phyloP scores from a whole-genome alignment of 2,113 vertebrate genomes.

The Marmota flaviventris region DNA sequence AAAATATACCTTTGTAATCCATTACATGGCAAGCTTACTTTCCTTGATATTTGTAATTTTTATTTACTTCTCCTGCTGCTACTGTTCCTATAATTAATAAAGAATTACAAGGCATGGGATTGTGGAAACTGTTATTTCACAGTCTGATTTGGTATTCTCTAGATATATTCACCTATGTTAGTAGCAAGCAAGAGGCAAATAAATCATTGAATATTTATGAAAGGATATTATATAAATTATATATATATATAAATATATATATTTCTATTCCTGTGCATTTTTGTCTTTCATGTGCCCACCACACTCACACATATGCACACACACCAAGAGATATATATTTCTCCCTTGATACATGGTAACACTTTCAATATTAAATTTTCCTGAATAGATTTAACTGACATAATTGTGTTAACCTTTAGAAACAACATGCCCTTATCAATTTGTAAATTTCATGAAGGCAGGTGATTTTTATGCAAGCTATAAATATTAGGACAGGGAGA shows the following conservation, averaged over 20 bases:
- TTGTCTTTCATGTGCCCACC: neutral
- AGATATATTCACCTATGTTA: neutral
- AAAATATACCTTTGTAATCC: neutral
- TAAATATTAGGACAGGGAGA: conserved; percentile 27
- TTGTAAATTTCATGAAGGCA: conserved; percentile 34
- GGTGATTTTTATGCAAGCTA: neutral
- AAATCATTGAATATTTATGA: neutral
- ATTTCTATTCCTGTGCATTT: neutral
- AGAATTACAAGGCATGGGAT: neutral
- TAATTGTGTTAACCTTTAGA: conserved; percentile 38
- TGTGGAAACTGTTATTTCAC: neutral
- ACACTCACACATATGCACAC: neutral
- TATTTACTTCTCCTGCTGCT: rapidly evolving
- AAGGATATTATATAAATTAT: neutral
- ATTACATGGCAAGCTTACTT: neutral
- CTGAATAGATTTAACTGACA: neutral
- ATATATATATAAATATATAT: neutral
- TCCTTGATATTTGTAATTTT: neutral
- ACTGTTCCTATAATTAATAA: neutral
- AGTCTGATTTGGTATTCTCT: neutral
- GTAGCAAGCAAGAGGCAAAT: neutral
- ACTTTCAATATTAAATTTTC: neutral
- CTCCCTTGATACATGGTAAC: neutral
- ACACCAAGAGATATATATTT: neutral
- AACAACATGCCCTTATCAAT: neutral